Base-by-base conservation (phyloP, 2,888 invertebrate genomes). In the Cybosia mesomella region DNA sequence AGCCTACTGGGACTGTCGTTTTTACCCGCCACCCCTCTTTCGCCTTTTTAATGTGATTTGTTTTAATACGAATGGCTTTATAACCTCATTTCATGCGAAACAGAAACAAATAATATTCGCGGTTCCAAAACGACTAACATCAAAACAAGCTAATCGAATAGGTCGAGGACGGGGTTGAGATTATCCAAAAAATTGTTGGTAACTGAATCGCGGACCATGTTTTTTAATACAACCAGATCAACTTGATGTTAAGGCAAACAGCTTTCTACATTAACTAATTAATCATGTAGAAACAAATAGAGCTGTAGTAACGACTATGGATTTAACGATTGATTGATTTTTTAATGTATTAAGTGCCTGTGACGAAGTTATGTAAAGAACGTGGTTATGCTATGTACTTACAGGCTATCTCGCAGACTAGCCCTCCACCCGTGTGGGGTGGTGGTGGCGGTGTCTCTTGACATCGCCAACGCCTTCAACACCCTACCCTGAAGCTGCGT, bases 181-280 rank as follows among this genome's bases (percentile, higher is more conserved):
- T 59, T 59, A 59, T 59, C 66, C 24, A 39, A 66, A 61, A 68
- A 71, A 73, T 79, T 76, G 66, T 54, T 24, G 66, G 62, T 55
- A 66, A 62, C 36, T 24, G 34, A 67, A 58, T 58, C 63, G 59
- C 32, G n/a, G 10, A 32, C 10, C 10, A 13, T 65, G 66, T 71
- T 79, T 72, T 68, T 70, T 72, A 79, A 70, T 67, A 66, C 21
- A 28, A 22, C 43, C 54, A 10, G 36, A 63, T 53, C 36, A 60
- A 39, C 66, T 67, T 69, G 57, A 67, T 76, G 73, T 80, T 76
- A 71, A 55, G 66, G 64, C 43, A 73, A 79, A 80, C 79, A 74
- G 67, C 28, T 9, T 9, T 36, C 36, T 67, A 65, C 55, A 73
- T 73, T 60, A 53, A 34, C 32, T 18, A 24, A 62, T 61, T 62